Evolutionary conservation across 2,888 invertebrate genomes (phyloP).

Genomic region (Norana najaformis): DNA sequence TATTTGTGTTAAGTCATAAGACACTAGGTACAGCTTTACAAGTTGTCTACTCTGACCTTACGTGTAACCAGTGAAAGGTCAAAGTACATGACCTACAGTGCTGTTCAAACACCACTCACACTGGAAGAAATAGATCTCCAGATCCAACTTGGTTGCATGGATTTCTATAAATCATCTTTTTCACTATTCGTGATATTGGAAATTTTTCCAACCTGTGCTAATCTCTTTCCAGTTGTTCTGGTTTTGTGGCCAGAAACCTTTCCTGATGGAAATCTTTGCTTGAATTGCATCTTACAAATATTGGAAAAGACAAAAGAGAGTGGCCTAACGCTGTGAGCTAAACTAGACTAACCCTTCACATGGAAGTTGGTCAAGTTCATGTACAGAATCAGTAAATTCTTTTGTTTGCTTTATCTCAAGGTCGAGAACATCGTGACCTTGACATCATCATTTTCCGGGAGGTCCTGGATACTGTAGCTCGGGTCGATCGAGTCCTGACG

Average conservation of each 20-base stretch:
- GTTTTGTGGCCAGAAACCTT: too few relatives aligned
- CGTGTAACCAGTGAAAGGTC: background rate
- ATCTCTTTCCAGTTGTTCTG: too few relatives aligned
- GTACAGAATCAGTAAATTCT: background rate
- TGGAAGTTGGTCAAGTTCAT: background rate
- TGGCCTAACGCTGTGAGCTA: too few relatives aligned
- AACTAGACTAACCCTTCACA: too few relatives aligned
- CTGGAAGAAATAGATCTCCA: too few relatives aligned
- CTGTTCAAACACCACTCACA: background rate
- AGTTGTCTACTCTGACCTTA: background rate
- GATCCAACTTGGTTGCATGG: background rate
- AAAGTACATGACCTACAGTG: background rate
- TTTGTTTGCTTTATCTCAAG: constrained; percentile 60
- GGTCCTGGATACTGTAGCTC: constrained; percentile 70
- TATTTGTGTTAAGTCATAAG: background rate
- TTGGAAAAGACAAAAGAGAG: too few relatives aligned
- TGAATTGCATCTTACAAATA: too few relatives aligned
- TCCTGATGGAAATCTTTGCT: too few relatives aligned
- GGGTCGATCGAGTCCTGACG: constrained; percentile 71
- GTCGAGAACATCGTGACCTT: constrained; percentile 71
- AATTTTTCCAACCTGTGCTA: too few relatives aligned
- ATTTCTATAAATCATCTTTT: too few relatives aligned
- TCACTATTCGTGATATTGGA: too few relatives aligned
- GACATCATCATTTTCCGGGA: constrained; percentile 72
- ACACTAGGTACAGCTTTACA: background rate